Evolutionary conservation across 2,888 invertebrate species (phyloP), one percentile per base, ranked within the genome.

Genomic region (Drosophila quasianomalipes): DNA sequence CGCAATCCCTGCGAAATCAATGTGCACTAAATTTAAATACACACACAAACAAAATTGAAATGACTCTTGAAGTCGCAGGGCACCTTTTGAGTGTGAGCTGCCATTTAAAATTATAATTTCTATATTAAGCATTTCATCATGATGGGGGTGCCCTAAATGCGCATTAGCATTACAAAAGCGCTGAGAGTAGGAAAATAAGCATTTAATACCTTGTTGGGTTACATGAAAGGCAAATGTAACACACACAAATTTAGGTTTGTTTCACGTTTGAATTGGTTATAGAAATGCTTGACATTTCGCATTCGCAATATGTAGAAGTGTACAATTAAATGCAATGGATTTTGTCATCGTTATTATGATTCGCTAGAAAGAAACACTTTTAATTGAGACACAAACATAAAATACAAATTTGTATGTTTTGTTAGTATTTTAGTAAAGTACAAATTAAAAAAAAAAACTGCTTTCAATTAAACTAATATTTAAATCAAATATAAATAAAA

Each of bases 21-120:
- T 68, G 65, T 54, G 65, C 57, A 57, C 60, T 53, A 33, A 65
- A 83, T 86, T 76, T 60, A 70, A 82, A 79, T 65, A 60, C 53
- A 16, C 0, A 10, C 16, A 52, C 26, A 49, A 12, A 35, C 55
- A 53, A 49, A 59, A 57, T 70, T 62, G 14, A 49, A 70, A 66
- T 62, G 47, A 47, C 31, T 55, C 16, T 47, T 47, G 22, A 16
- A 16, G 10, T 54, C 19, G 39, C 9, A 16, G 28, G 22, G 28
- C 51, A 54, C 30, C 59, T 73, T 61, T 55, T n/a, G 39, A 54
- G 22, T 30, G 37, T 44, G 1, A 35, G 35, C 16, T 35, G 33
- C 19, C 53, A 67, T 70, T 59, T 71, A 28, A 57, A 71, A 68
- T 66, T 66, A 54, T 22, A 68, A 63, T 60, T 60, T 57, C 53